Evolutionary conservation across 2,888 invertebrate genomes (phyloP).

Genomic region (Tinea semifulvella): DNA sequence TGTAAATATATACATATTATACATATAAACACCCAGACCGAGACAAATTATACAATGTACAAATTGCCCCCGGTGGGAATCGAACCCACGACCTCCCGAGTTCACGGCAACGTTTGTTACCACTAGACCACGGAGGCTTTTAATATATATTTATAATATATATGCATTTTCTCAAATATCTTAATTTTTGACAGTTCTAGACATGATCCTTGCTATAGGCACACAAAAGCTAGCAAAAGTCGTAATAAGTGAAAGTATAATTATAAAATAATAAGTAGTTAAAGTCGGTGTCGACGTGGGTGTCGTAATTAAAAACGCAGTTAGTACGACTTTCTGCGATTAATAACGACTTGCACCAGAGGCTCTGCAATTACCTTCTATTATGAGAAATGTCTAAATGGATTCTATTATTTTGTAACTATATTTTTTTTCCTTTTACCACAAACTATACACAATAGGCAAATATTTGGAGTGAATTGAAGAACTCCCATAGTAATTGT

Average conservation of each 20-base stretch:
- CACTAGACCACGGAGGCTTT: too few species aligned
- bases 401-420: constrained; percentile 10
- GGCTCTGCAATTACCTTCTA: constrained; percentile 13
- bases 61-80: too few species aligned
- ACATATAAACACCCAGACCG: too few species aligned
- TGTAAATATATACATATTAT: too few species aligned
- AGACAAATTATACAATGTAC: too few species aligned
- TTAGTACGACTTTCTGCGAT: constrained; percentile 13
- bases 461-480: constrained; percentile 12
- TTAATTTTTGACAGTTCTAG: not conserved
- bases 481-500: too few species aligned
- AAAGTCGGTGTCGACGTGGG: not conserved
- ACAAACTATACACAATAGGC: too few species aligned
- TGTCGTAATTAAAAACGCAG: constrained; percentile 7
- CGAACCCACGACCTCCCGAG: too few species aligned
- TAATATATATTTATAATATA: too few species aligned
- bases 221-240: not conserved
- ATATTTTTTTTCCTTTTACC: constrained; percentile 12
- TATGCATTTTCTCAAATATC: not conserved
- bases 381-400: constrained; percentile 13
- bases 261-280: not conserved
- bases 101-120: too few species aligned
- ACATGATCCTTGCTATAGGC: not conserved
- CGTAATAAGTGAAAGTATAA: constrained; percentile 4
- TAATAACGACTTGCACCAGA: constrained; percentile 6